Evolutionary conservation across 1,140 invertebrate genomes (phyloP), one percentile per base, ranked within the genome.

Genomic region (Subanguina moxae): DNA sequence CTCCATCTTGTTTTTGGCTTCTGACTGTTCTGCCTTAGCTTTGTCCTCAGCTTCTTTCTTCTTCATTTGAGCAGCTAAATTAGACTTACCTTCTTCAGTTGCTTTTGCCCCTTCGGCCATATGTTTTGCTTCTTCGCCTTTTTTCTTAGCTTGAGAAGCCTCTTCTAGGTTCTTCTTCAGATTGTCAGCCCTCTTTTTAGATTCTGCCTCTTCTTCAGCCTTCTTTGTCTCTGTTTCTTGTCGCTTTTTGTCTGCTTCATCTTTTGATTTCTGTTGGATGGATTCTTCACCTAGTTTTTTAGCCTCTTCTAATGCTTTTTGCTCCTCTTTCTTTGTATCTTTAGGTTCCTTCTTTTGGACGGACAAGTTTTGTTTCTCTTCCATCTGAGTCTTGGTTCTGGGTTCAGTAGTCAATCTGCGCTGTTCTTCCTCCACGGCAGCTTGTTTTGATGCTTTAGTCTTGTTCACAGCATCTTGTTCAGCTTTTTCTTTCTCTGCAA

Each of bases 171-270:
- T 62, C 57, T 58, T 64, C 42, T 62, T 64, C 45, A 27, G 11
- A 59, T 62, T 56, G 13, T 56, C 57, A 19, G 27, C 58, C 28
- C 27, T 61, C 3, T 5, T 38, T 64, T 64, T 64, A 13, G 32
- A 5, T 38, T 64, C 42, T 64, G 3, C 57, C 64, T 64, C 23
- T 5, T 3, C 62, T 64, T 61, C n/a, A 7, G 19, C 27, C 45
- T 64, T 27, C n/a, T 61, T 64, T 65, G 65, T 38, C 19, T 64
- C 57, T n/a, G 38, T n/a, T 64, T 64, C 62, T 64, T 57, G 23
- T 28, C 64, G 65, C 61, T 64, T 64, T 64, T 62, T 64, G 57
- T 56, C 61, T 64, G 23, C 32, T 56, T 64, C 61, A 61, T 30
- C 28, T 45, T 61, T 61, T 7, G 15, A 7, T 15, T 21, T 45